These are phyloP conservation scores for Drosophila cognata DNA, from an alignment of 2,888 invertebrate species.

Conservation along the genomic window DNA sequence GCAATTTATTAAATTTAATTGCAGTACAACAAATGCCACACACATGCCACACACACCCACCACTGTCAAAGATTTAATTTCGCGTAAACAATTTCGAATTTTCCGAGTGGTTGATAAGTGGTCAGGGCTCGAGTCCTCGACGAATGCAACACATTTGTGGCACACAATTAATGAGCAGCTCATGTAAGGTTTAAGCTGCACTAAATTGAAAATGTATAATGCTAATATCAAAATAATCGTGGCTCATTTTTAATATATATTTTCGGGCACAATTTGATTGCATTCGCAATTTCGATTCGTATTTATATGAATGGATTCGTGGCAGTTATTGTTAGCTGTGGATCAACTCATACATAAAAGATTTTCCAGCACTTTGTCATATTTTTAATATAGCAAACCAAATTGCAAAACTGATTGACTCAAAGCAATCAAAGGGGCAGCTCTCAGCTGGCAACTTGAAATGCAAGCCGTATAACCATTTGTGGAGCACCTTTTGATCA, in stretches of 20 bases:
- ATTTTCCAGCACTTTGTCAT: conserved; percentile 20
- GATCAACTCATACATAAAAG: conserved; percentile 21
- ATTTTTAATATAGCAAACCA: conserved; percentile 41
- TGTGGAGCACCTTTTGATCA: conserved; percentile 42
- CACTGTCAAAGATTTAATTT: conserved; percentile 52
- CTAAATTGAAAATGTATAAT: background rate
- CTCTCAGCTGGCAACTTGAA: conserved; percentile 42
- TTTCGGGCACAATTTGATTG: background rate
- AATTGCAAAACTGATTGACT: conserved; percentile 45
- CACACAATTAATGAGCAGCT: conserved; percentile 26
- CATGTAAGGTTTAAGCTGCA: background rate
- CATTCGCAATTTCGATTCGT: background rate
- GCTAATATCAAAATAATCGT: background rate
- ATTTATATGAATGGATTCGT: background rate
- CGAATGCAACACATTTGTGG: conserved; percentile 4
- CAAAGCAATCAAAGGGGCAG: conserved; percentile 53
- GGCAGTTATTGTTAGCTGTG: conserved; percentile 8
- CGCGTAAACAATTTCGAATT: conserved; percentile 33
- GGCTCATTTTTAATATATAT: background rate
- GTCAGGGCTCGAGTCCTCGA: conserved; percentile 6
- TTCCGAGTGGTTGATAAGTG: conserved; percentile 16
- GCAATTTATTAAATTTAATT: conserved; percentile 74
- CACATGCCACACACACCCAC: conserved; percentile 25
- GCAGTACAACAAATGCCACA: conserved; percentile 63
- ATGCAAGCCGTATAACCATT: conserved; percentile 45